Evolutionary conservation across 64 coral and sea anemone genomes (phyloP), one percentile per base, ranked within the genome.

Genomic region (Montipora cactus): DNA sequence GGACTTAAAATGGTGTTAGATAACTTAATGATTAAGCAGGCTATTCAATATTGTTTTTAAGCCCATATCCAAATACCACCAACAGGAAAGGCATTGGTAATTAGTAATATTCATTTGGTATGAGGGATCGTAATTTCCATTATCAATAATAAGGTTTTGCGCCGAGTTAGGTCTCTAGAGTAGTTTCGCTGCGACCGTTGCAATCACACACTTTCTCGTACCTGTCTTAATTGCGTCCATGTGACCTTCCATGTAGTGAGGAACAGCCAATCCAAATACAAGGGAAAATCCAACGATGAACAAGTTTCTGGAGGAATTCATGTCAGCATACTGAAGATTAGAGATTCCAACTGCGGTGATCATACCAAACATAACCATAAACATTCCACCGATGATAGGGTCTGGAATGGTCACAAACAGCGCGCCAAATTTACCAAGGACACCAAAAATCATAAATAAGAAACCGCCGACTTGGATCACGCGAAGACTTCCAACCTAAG

Each of bases 321-420:
- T 51, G 57, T 88, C 74, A 59, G 51, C 74, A n/a, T 76, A 88
- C 70, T 88, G 87, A 1, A 88, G 74, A 61, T 88, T 88, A 0
- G 87, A 88, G 68, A 88, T 88, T 19, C 87, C 87, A 51, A 76
- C 87, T 0, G 87, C 87, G 0, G 87, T 67, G 48, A 88, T 61
- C 70, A 88, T 88, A 10, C 50, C 87, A 76, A 88, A 88, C 87
- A 88, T 88, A 4, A 88, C 87, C 87, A 88, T 88, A 18, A 88
- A 88, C 18, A 88, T 70, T 21, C 87, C 72, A 47, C 87, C 87
- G 13, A 88, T 72, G 21, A 88, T 76, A 44, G 87, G 87, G 28
- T 88, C 71, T 58, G 71, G 87, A 28, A 88, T 88, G 47, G 50
- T 88, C 62, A 57, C 53, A 49, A 76, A 88, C 12, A 88, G 8